A percentile compares a stretch with the other conserved stretches of the same genome.
phyloP scores from a whole-genome alignment of 2,797 vertebrate genomes.

The Sebastes iracundus region DNA sequence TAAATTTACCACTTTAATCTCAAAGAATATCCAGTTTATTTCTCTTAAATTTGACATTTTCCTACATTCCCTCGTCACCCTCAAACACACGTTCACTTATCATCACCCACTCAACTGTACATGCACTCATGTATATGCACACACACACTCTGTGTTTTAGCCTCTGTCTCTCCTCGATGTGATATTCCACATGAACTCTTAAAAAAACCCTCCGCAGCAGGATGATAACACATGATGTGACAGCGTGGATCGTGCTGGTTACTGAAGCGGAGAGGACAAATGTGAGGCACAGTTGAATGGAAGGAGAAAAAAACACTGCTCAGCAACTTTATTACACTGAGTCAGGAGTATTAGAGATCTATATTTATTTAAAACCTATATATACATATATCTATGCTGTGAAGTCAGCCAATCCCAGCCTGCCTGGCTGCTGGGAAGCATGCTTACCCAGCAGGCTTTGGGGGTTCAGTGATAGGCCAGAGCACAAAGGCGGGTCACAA shows the following conservation, averaged over 20 bases:
- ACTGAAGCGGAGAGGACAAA: conserved; percentile 53
- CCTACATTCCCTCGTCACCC: conserved; percentile 29
- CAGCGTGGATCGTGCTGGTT: conserved; percentile 45
- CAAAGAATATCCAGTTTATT: too few relatives aligned
- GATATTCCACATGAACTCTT: conserved; percentile 55
- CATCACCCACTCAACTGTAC: not conserved
- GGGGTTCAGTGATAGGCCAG: conserved; percentile 65
- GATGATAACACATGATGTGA: conserved; percentile 60
- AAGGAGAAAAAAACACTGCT: conserved; percentile 12
- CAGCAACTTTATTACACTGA: conserved; percentile 42
- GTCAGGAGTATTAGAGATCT: not conserved
- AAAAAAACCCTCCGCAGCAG: conserved; percentile 22
- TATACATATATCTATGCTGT: not conserved
- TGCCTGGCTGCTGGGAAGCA: conserved; percentile 2
- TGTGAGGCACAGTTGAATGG: conserved; percentile 14
- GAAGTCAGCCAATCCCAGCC: conserved; percentile 33
- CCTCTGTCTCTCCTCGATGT: not conserved
- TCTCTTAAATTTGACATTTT: too few relatives aligned
- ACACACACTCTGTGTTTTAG: not conserved
- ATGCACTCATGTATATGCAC: not conserved
- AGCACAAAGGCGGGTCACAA: conserved; percentile 65
- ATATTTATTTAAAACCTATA: conserved; percentile 18
- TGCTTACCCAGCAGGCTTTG: conserved; percentile 62
- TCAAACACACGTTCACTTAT: not conserved
- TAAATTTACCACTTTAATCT: too few relatives aligned